These are phyloP conservation scores for Cephus nigrinus DNA, from an alignment of 2,888 invertebrate genomes.

Conservation along the genomic window DNA sequence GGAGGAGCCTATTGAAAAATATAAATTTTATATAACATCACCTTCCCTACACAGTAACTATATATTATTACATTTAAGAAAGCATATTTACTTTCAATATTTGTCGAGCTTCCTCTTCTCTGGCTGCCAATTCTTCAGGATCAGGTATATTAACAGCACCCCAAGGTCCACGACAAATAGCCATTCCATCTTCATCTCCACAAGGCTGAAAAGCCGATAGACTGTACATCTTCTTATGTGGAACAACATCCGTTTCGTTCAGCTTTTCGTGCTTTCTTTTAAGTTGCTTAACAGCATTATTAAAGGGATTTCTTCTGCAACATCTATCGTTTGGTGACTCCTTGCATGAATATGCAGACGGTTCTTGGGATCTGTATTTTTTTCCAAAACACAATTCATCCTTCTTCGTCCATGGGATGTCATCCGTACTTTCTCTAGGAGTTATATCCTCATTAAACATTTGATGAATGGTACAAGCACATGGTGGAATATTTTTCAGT, in stretches of 20 bases:
- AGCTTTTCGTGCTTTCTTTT: conserved; percentile 18
- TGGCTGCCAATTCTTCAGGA: conserved; percentile 36
- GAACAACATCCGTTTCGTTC: neutral
- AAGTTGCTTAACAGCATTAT: conserved; percentile 24
- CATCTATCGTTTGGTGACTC: conserved; percentile 30
- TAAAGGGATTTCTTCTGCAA: conserved; percentile 43
- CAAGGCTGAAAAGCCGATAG: conserved; percentile 43
- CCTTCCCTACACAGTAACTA: neutral
- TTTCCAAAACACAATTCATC: conserved; percentile 44
- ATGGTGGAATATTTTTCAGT: conserved; percentile 49
- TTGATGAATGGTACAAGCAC: conserved; percentile 45
- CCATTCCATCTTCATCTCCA: conserved; percentile 46
- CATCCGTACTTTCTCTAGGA: conserved; percentile 33
- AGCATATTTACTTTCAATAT: conserved; percentile 22
- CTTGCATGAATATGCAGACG: conserved; percentile 41
- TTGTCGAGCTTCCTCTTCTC: conserved; percentile 32
- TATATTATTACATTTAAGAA: neutral
- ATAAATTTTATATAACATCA: conserved; percentile 11
- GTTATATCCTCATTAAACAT: conserved; percentile 31
- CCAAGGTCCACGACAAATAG: conserved; percentile 45
- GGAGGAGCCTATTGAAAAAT: conserved; percentile 38
- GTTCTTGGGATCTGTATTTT: conserved; percentile 42
- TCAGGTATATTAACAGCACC: conserved; percentile 36
- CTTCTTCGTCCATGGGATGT: conserved; percentile 40
- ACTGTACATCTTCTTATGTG: conserved; percentile 37